Percentiles rank a stretch among this genome's conserved stretches.
Conservation (phyloP, 2,113 vertebrate species). For the Reinhardtius hippoglossoides region DNA sequence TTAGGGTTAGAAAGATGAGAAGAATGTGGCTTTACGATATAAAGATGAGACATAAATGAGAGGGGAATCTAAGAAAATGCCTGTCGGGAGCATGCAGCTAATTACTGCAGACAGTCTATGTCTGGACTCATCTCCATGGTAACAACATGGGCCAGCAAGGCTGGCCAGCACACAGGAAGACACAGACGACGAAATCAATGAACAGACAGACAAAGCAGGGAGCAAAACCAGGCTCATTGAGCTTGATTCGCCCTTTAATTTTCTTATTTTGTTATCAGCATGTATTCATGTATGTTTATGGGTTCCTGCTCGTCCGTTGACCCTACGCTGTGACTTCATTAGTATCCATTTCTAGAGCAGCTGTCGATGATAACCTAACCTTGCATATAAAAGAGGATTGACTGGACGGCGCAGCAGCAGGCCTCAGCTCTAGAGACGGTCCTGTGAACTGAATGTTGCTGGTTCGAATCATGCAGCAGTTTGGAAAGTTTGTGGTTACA, state of each 20-base stretch:
- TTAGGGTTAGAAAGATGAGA: background rate
- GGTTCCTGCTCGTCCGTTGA: background rate
- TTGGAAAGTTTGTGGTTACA: background rate
- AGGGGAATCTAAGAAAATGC: constrained; percentile 66
- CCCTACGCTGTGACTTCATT: background rate
- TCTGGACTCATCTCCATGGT: constrained; percentile 79
- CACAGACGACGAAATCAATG: constrained; percentile 74
- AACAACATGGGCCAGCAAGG: constrained; percentile 70
- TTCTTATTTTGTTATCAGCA: background rate
- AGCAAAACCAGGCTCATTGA: constrained; percentile 37
- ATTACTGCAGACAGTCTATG: constrained; percentile 77
- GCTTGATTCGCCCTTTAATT: constrained; percentile 30
- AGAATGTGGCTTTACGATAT: constrained; percentile 18
- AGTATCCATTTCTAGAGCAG: background rate
- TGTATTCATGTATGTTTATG: background rate
- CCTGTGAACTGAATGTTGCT: background rate
- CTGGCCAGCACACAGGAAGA: constrained; percentile 65
- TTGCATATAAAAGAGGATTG: background rate
- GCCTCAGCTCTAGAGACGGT: background rate
- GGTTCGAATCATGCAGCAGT: background rate
- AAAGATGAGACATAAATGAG: constrained; percentile 53
- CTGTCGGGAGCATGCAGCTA: constrained; percentile 71
- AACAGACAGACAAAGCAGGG: constrained; percentile 59
- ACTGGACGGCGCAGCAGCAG: background rate
- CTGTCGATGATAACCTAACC: background rate